Evolutionary conservation across 1,140 invertebrate species (phyloP).

Genomic region (Calephelis nemesis): DNA sequence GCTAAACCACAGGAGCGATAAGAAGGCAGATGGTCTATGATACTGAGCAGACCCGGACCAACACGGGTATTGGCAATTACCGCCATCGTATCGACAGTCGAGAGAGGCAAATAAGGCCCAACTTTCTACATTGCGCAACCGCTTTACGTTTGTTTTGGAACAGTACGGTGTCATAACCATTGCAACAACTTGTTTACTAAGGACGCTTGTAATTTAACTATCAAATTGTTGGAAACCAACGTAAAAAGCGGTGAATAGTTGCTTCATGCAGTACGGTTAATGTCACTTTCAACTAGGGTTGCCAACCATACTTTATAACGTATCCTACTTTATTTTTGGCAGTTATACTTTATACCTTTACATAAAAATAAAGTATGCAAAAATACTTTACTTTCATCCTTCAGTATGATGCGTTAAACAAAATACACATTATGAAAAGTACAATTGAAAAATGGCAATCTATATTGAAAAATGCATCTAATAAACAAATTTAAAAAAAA

Average conservation of each 20-base stretch:
- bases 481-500: too few relatives aligned
- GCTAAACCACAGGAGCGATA: too few relatives aligned
- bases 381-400: too few relatives aligned
- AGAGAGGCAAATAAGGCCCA: slow-evolving; percentile 20
- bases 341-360: too few relatives aligned
- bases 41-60: too few relatives aligned
- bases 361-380: too few relatives aligned
- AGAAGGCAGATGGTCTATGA: not conserved
- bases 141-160: slow-evolving; percentile 24
- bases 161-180: slow-evolving; percentile 24
- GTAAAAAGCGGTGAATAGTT: slow-evolving; percentile 11
- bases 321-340: too few relatives aligned
- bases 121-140: slow-evolving; percentile 26
- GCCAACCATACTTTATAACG: too few relatives aligned
- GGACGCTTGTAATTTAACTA: slow-evolving; percentile 13
- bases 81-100: not conserved
- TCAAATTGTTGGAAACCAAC: not conserved
- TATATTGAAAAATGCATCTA: too few relatives aligned
- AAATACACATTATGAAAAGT: too few relatives aligned
- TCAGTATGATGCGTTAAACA: too few relatives aligned
- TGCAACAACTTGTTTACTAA: slow-evolving; percentile 17
- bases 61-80: not conserved
- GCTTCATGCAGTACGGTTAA: slow-evolving; percentile 14
- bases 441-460: too few relatives aligned
- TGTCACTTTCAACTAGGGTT: slow-evolving; percentile 3